Conservation (phyloP, 2,113 vertebrate genomes). For the Myiagra hebetior region DNA sequence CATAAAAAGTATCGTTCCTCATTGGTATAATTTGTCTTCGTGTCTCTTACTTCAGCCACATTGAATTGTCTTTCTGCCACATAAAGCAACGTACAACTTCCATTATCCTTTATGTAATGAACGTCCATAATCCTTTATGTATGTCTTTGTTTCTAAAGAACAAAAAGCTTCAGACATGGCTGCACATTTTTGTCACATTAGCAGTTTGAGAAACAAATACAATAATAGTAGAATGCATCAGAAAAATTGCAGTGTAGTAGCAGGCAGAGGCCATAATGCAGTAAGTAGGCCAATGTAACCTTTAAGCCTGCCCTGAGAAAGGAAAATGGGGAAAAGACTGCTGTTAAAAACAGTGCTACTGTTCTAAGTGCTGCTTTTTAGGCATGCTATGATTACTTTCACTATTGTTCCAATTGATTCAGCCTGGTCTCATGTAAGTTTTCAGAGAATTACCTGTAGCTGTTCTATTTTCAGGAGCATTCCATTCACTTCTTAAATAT, state of each 20-base stretch:
- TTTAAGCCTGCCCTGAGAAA: neutral
- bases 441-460: neutral
- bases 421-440: neutral
- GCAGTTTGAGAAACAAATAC: neutral
- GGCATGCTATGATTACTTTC: neutral
- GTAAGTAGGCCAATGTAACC: neutral
- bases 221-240: neutral
- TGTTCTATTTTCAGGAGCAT: neutral
- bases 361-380: neutral
- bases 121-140: neutral
- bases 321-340: neutral
- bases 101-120: neutral
- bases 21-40: neutral
- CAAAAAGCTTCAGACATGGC: neutral
- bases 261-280: neutral
- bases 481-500: neutral
- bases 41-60: neutral
- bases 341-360: neutral
- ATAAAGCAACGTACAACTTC: neutral
- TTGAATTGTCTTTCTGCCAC: neutral
- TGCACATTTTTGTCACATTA: neutral
- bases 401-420: neutral
- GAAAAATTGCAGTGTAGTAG: neutral
- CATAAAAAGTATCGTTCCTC: neutral
- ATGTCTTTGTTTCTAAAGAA: neutral